Base-by-base conservation (phyloP, 2,113 vertebrate species). In the Agapornis roseicollis region DNA sequence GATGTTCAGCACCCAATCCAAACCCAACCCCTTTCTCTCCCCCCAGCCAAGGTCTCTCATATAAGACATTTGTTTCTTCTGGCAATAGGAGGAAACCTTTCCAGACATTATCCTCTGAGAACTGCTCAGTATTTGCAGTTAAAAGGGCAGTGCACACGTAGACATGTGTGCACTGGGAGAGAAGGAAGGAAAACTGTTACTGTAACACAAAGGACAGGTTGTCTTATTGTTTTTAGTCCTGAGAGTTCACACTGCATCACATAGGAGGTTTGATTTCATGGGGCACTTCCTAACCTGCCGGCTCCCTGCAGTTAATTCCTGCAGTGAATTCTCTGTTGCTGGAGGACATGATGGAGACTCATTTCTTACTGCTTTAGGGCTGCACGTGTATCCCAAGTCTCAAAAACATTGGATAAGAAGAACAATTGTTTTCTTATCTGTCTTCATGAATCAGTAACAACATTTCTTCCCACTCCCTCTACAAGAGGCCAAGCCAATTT, bases 61-160 rank as follows among this genome's bases (percentile, higher is more conserved):
- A 12, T 35, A 91, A 85, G 84, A 55, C 72, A 35, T 89, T 95
- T 96, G 89, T 97, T 97, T 96, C 96, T 94, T 88, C 94, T 95
- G 92, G 96, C 94, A 88, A 42, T 16, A 42, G 35, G 65, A 73
- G 61, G 73, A 84, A 90, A 83, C 70, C 88, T 93, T 90, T 77
- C 61, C 88, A 95, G 96, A 94, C 77, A 55, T 93, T 87, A 68
- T 92, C 90, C 78, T 93, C 79, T 25, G 63, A 85, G 88, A 91
- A 22, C 60, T 8, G 61, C 55, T 89, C 50, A 17, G 60, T 24
- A 50, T 86, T 82, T 85, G 80, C 84, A 63, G 71, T 80, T 76
- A 73, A 56, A 85, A 93, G 80, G 53, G 78, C 82, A 84, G 69
- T 13, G 33, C 50, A 31, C 18, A 41, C 73, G 19, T 79, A 47